phyloP scores from a whole-genome alignment of 2,797 vertebrate species.

The Bovichtus diacanthus region DNA sequence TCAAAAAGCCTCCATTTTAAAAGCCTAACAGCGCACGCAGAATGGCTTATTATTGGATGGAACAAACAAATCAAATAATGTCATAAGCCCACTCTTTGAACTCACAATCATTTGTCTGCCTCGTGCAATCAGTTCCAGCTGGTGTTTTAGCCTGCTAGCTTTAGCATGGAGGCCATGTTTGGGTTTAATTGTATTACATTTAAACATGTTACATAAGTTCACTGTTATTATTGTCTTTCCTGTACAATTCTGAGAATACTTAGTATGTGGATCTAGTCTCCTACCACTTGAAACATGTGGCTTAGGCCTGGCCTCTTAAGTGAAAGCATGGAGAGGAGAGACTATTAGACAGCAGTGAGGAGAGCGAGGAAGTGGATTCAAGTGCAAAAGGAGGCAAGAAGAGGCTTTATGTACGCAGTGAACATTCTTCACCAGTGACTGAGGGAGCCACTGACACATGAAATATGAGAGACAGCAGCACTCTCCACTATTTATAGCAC shows the following conservation, averaged over 20 bases:
- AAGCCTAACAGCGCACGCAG: background rate
- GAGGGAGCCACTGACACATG: conserved; percentile 84
- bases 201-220: background rate
- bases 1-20: background rate
- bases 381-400: conserved; percentile 52
- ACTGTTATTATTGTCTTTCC: background rate
- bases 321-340: conserved; percentile 17
- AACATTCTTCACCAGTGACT: conserved; percentile 76
- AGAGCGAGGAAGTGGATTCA: conserved; percentile 48
- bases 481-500: conserved; percentile 84
- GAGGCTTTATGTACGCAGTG: conserved; percentile 60
- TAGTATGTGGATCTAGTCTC: conserved; percentile 1
- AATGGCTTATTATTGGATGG: background rate
- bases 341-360: conserved; percentile 22
- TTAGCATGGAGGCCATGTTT: background rate
- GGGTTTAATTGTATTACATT: background rate
- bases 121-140: background rate
- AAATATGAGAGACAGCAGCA: conserved; percentile 85
- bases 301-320: conserved; percentile 20
- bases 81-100: no score
- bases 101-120: background rate
- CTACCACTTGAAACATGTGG: conserved; percentile 22
- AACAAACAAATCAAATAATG: no score
- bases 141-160: background rate
- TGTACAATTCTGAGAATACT: background rate